These are phyloP conservation scores for Drosophila atripex DNA, from an alignment of 2,888 invertebrate genomes.

Conservation along the genomic window DNA sequence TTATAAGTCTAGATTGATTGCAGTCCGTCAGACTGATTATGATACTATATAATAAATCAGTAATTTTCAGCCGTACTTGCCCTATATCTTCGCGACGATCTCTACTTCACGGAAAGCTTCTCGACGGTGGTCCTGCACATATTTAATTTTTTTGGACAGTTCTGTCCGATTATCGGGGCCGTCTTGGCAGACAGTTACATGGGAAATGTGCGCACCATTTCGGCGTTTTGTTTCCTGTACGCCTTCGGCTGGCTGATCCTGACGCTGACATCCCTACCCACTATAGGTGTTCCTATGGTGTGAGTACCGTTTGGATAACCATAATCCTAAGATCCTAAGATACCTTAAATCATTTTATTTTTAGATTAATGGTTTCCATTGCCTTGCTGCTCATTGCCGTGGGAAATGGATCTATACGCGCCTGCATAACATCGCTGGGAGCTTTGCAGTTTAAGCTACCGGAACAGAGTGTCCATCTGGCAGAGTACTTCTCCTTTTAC, in stretches of 20 bases:
- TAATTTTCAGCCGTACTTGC: constrained; percentile 86
- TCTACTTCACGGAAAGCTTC: constrained; percentile 85
- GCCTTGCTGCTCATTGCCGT: constrained; percentile 87
- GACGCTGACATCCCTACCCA: constrained; percentile 84
- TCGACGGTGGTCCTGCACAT: constrained; percentile 86
- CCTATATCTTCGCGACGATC: constrained; percentile 86
- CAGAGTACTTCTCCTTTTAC: constrained; percentile 88
- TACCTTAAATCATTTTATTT: background rate
- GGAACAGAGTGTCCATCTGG: constrained; percentile 85
- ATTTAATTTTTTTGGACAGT: constrained; percentile 87
- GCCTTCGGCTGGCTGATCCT: constrained; percentile 85
- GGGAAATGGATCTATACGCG: constrained; percentile 89
- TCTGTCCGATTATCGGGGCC: constrained; percentile 87
- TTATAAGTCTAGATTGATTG: constrained; percentile 24
- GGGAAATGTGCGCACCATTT: constrained; percentile 86
- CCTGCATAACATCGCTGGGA: constrained; percentile 89
- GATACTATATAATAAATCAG: constrained; percentile 4
- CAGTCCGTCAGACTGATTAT: constrained; percentile 1
- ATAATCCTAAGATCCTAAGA: background rate
- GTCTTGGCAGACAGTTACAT: constrained; percentile 87
- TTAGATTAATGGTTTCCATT: constrained; percentile 85
- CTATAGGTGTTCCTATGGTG: constrained; percentile 73
- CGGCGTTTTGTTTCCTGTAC: constrained; percentile 86
- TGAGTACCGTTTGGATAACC: constrained; percentile 49
- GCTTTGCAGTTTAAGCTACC: constrained; percentile 87